Base-by-base conservation (phyloP, 2,113 vertebrate species). In the Psittacula cyanocephala region DNA sequence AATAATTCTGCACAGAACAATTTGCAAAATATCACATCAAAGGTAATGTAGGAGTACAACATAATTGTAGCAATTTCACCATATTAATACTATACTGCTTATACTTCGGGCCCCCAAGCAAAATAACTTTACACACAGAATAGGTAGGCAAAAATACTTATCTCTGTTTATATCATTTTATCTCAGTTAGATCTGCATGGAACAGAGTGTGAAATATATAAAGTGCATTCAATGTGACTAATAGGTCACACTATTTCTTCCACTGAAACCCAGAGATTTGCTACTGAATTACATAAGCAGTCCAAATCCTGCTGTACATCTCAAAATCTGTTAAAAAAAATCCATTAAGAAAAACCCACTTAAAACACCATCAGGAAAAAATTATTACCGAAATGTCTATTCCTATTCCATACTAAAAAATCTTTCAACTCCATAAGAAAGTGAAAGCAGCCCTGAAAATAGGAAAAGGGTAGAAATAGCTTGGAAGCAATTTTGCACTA, bases 21-120 rank as follows among this genome's bases (percentile, higher is more conserved):
- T 90, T 92, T 97, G 49, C 92, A 94, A 96, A 97, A 94, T 91
- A 87, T 43, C 50, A 96, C 76, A 96, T 84, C 94, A 81, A 75
- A 89, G 86, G 81, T 95, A 95, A 94, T 97, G 92, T 95, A 80
- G 90, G 72, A 96, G 88, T 87, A 95, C 92, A 95, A 95, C 47
- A 83, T 96, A 96, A 96, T 93, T 81, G 92, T 93, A 46, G 96
- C 95, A 97, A 92, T 97, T 96, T 95, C 86, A 59, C 77, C 92
- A 92, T 94, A 97, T 97, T 97, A 97, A 97, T 97, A 95, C 47
- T 59, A 62, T 35, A 81, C 41, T 91, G 70, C 86, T 96, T 94
- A 33, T 92, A 91, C 88, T 92, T 70, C 41, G 68, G 78, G 76
- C 81, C 75, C 74, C 55, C 85, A 80, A 91, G 96, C 96, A 43